Evolutionary conservation across 2,113 vertebrate genomes (phyloP), one percentile per base, ranked within the genome.

Genomic region (Cromileptes altivelis): DNA sequence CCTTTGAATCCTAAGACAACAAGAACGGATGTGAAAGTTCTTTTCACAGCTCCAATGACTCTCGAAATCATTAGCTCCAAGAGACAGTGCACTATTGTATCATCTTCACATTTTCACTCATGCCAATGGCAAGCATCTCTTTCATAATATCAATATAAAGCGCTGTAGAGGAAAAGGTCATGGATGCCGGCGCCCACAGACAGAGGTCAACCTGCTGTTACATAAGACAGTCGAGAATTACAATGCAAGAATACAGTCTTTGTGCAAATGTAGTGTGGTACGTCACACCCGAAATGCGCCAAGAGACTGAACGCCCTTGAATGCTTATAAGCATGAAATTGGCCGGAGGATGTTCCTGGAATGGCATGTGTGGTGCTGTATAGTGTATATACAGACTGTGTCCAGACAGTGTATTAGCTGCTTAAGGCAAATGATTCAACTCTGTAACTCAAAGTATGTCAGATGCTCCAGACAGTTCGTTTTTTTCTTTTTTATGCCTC

Each of bases 221-320:
- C 88, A 79, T 88, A 92, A 91, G 52, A 50, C 33, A 55, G 60
- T 56, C 6, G 77, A 78, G 78, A 78, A 70, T 81, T 60, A 72
- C 71, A 14, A 23, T 11, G 71, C 62, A 68, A 92, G 91, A 94
- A 94, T 92, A 21, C 73, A 2, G 80, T 30, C 92, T 93, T 94
- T 94, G 93, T 94, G 80, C 63, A 23, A 11, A 75, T 4, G 67
- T 13, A 13, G 79, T 40, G 75, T 56, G 64, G 27, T 82, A 65
- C 64, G 84, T 90, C 88, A 82, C n/a, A 14, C 50, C 57, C 1
- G 25, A 83, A 70, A 80, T 70, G 67, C 8, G 78, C 49, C 47
- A 11, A 55, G 74, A 88, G 58, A 57, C 74, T 74, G 81, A 23
- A 21, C 47, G 68, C 68, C 72, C 65, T 53, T 45, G 2, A 77